These are phyloP conservation scores for Lepidurus arcticus DNA, from an alignment of 1,140 invertebrate genomes.

Conservation along the genomic window DNA sequence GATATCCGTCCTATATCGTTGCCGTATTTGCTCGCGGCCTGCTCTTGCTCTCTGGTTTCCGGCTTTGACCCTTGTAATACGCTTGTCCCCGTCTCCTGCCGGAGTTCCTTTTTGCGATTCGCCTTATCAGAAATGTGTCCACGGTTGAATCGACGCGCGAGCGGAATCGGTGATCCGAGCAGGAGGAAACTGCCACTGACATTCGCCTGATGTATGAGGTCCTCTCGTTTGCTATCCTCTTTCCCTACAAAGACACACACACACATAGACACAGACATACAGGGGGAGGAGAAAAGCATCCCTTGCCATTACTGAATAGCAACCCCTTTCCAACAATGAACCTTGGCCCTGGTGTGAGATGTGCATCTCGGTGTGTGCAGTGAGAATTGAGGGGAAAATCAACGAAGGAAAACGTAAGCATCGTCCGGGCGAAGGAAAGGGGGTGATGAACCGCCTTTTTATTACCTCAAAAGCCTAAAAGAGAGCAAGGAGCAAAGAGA, in stretches of 20 bases:
- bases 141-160: neutral
- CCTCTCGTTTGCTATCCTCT: neutral
- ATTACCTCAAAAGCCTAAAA: neutral
- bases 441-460: neutral
- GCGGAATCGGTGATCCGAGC: slow-evolving; percentile 17
- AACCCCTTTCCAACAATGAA: slow-evolving; percentile 29
- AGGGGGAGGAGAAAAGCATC: neutral
- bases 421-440: neutral
- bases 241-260: slow-evolving; percentile 34
- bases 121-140: slow-evolving; percentile 12
- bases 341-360: neutral
- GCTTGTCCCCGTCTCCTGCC: neutral
- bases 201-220: slow-evolving; percentile 9
- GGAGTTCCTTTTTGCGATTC: neutral
- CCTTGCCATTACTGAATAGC: slow-evolving; percentile 26
- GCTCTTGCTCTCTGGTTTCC: neutral
- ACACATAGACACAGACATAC: slow-evolving; percentile 8
- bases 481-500: neutral
- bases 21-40: neutral
- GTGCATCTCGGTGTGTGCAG: neutral
- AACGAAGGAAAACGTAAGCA: neutral
- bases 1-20: neutral
- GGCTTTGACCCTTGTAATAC: neutral
- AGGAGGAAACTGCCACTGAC: slow-evolving; percentile 18
- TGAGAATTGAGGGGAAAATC: neutral